phyloP scores from a whole-genome alignment of 2,797 vertebrate species.

The Cossypha caffra region DNA sequence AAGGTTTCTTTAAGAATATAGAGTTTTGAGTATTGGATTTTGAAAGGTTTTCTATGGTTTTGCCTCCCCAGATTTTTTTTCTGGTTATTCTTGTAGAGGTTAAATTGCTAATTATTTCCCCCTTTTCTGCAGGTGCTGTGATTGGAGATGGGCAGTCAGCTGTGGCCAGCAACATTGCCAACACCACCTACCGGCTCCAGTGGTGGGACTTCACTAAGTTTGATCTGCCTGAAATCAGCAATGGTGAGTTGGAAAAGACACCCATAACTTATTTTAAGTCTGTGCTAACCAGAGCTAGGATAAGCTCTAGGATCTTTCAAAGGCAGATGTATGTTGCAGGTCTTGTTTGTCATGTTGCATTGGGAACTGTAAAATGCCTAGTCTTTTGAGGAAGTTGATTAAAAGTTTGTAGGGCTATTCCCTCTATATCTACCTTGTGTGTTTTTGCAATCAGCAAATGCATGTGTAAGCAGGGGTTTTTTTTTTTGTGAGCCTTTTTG shows the following conservation, averaged over 20 bases:
- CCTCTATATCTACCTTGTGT: neutral
- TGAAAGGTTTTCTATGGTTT: neutral
- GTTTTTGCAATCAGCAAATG: neutral
- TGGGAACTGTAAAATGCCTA: neutral
- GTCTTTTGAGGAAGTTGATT: neutral
- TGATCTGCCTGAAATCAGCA: conserved; percentile 98
- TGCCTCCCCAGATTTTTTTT: neutral
- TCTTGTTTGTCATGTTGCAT: neutral
- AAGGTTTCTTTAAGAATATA: neutral
- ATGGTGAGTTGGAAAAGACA: conserved; percentile 80
- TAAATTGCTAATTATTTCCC: neutral
- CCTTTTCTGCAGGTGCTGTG: conserved; percentile 85
- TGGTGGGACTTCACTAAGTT: conserved; percentile 99
- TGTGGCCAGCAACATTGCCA: conserved; percentile 98
- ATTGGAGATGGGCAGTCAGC: conserved; percentile 98
- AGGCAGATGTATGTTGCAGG: neutral
- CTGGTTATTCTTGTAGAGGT: neutral
- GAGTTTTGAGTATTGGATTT: neutral
- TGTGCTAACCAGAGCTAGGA: neutral
- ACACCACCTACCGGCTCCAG: conserved; percentile 96
- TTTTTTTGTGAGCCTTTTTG: neutral
- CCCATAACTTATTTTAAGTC: neutral
- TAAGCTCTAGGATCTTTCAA: neutral
- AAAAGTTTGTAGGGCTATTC: neutral
- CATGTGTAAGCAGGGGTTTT: neutral